Percentiles rank a stretch among this genome's conserved stretches.
phyloP scores from a whole-genome alignment of 1,140 invertebrate species.

The Dendrolimus kikuchii region DNA sequence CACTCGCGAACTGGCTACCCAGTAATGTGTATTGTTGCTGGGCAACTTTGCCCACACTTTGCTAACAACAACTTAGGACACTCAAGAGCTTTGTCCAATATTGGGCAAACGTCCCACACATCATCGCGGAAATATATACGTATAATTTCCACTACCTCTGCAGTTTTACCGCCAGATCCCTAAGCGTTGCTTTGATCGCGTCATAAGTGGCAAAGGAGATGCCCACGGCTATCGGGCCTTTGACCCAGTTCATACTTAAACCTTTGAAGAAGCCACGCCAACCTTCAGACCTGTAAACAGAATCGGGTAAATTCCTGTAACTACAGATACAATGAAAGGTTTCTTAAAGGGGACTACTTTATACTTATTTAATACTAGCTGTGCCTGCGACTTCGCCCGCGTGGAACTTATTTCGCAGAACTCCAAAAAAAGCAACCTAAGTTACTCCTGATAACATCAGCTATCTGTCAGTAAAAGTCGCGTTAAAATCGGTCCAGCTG shows the following conservation, averaged over 20 bases:
- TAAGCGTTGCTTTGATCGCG: slow-evolving; percentile 73
- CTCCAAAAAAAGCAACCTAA: no score
- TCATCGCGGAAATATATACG: no score
- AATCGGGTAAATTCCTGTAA: neutral
- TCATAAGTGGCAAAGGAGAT: slow-evolving; percentile 98
- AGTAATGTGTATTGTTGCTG: no score
- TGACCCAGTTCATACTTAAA: slow-evolving; percentile 99
- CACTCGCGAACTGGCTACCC: no score
- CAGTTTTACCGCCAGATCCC: slow-evolving; percentile 31
- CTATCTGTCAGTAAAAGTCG: no score
- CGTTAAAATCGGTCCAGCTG: slow-evolving; percentile 4
- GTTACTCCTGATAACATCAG: no score
- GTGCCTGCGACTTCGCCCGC: no score
- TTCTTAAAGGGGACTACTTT: no score
- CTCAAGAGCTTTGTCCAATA: neutral
- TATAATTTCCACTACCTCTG: slow-evolving; percentile 9
- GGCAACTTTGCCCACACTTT: no score
- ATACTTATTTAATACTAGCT: no score
- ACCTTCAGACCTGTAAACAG: slow-evolving; percentile 83
- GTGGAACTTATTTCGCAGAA: neutral
- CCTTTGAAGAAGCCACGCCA: slow-evolving; percentile 96
- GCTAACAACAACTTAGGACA: no score
- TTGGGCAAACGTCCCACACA: neutral
- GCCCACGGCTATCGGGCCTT: slow-evolving; percentile 98
- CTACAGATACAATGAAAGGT: neutral